phyloP scores from a whole-genome alignment of 2,797 vertebrate genomes.

The Dermochelys coriacea region DNA sequence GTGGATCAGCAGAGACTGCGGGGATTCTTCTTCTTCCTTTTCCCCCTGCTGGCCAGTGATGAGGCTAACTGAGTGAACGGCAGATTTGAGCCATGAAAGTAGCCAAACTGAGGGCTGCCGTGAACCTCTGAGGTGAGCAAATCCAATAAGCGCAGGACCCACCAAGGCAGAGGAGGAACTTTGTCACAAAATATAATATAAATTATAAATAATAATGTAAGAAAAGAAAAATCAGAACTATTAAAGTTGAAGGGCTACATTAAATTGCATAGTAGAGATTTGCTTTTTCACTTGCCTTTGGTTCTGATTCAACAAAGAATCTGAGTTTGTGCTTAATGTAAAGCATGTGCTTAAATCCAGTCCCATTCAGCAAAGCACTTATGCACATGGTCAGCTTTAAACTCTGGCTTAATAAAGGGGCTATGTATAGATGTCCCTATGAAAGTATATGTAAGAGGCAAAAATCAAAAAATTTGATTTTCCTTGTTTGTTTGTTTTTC shows the following conservation, averaged over 20 bases:
- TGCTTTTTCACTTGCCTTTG: conserved; percentile 42
- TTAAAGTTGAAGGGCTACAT: conserved; percentile 32
- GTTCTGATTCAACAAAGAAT: conserved; percentile 31
- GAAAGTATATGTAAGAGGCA: background rate
- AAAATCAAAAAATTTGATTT: background rate
- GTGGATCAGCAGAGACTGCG: no score
- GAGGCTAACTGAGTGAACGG: no score
- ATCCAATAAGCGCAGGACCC: no score
- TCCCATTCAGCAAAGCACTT: background rate
- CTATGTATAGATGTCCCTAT: background rate
- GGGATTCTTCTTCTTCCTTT: no score
- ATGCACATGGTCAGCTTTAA: background rate
- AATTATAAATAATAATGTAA: conserved; percentile 11
- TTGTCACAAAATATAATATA: background rate
- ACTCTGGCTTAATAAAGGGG: background rate
- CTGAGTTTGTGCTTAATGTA: conserved; percentile 37
- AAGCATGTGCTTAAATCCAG: conserved; percentile 40
- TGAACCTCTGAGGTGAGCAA: no score
- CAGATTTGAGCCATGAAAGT: no score
- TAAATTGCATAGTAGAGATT: conserved; percentile 46
- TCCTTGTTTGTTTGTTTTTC: background rate
- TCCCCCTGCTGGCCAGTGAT: no score
- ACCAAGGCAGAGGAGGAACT: no score
- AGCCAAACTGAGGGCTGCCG: no score
- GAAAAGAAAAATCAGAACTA: conserved; percentile 36